Base-by-base conservation (phyloP, 2,888 invertebrate genomes). In the Melieria picta region DNA sequence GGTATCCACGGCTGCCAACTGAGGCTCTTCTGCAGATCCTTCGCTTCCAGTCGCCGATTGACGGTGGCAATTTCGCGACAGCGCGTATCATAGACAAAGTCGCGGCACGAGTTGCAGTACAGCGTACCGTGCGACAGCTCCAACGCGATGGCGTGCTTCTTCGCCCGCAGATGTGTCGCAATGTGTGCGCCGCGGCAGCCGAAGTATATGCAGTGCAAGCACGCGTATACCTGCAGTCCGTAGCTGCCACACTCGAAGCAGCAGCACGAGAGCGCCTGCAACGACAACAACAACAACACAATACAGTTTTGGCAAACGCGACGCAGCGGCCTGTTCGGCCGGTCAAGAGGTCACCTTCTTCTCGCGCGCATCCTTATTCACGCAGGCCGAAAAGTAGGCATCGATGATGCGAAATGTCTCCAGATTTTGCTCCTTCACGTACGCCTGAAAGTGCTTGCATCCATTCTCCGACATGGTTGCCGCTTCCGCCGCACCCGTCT, bases 141-240 rank as follows among this genome's bases (percentile, higher is more conserved):
- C 80, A 98, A 90, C 72, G 95, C 94, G 77, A 97, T 89, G 81
- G 91, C 90, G 86, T 98, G 98, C 80, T 93, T 93, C 81, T 93
- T 93, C 60, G 89, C 89, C 82, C 92, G 93, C 64, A 93, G 91
- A 88, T 98, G 98, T 69, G 94, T 93, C 80, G 93, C 91, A 77
- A 97, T 95, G 85, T 98, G 98, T 71, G 92, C 90, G 42, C 91
- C 91, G 80, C 94, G 94, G 86, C 98, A 98, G 66, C 95, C 98
- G 87, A 98, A 97, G 88, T 91, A 97, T 79, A 97, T 94, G 88
- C 98, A 98, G 81, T 95, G 94, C 72, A 95, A 89, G 82, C 95
- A 96, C 43, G 94, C 93, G 83, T 94, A 94, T 80, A 95, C 89
- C 72, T 94, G 91, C n/a, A 93, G 91, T 42, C 93, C 93, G 73